Evolutionary conservation across 1,140 invertebrate species (phyloP).

Genomic region (Drosophila equinoxialis): DNA sequence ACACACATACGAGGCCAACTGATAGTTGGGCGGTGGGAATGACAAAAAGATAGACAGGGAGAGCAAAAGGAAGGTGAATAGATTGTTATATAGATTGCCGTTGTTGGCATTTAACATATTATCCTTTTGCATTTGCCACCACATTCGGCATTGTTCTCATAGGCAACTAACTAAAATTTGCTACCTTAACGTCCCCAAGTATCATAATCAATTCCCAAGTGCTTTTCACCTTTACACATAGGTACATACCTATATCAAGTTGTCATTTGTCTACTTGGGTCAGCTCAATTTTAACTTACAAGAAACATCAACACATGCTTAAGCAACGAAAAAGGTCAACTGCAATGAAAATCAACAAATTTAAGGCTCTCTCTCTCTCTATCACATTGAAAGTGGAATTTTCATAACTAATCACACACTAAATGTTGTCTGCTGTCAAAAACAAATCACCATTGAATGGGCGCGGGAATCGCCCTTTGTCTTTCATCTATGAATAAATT

Average conservation of each 20-base stretch:
- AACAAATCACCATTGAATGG: not conserved
- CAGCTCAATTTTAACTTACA: not conserved
- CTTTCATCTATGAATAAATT: not conserved
- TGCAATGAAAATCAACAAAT: not conserved
- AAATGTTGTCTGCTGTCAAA: no score
- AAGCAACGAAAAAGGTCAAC: not conserved
- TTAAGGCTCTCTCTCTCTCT: not conserved
- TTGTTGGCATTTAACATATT: constrained; percentile 11
- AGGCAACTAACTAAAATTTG: not conserved
- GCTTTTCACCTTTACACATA: not conserved
- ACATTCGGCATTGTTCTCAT: not conserved
- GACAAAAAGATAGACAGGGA: not conserved
- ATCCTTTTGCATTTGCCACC: not conserved
- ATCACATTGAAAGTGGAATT: not conserved
- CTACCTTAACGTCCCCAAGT: not conserved
- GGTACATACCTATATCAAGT: not conserved
- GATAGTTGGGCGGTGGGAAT: not conserved
- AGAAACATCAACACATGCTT: not conserved
- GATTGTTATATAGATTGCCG: not conserved
- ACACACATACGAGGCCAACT: not conserved
- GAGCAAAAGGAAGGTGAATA: not conserved
- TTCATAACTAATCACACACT: not conserved
- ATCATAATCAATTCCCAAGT: not conserved
- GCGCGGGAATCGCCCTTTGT: no score
- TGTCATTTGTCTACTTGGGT: not conserved